phyloP scores from a whole-genome alignment of 2,113 vertebrate genomes.

The Theristicus caerulescens region DNA sequence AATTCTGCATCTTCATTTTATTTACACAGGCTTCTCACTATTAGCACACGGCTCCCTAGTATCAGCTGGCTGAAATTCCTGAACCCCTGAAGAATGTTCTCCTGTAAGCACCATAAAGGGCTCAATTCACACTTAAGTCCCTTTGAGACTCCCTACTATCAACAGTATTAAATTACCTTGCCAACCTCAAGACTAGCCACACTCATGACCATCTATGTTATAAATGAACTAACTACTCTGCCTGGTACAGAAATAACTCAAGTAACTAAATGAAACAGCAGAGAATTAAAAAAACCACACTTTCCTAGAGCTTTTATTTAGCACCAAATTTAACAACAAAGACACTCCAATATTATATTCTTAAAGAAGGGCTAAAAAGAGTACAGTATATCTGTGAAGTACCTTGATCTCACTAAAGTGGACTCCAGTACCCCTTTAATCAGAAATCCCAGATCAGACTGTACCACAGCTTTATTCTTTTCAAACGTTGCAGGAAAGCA shows the following conservation, averaged over 20 bases:
- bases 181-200: neutral
- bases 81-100: neutral
- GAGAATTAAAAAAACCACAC: neutral
- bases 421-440: neutral
- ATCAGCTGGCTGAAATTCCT: neutral
- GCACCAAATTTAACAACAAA: neutral
- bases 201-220: neutral
- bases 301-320: neutral
- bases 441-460: neutral
- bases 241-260: neutral
- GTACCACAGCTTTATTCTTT: neutral
- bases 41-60: fast-evolving
- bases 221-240: neutral
- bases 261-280: neutral
- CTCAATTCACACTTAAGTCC: neutral
- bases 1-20: neutral
- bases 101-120: neutral
- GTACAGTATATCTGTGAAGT: neutral
- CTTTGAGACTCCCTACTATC: neutral
- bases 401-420: neutral
- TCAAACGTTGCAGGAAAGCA: neutral
- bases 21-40: neutral
- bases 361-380: neutral
- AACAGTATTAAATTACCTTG: neutral
- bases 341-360: neutral